These are phyloP conservation scores for Lutjanus campechanus DNA, from an alignment of 2,797 vertebrate genomes.

Conservation along the genomic window DNA sequence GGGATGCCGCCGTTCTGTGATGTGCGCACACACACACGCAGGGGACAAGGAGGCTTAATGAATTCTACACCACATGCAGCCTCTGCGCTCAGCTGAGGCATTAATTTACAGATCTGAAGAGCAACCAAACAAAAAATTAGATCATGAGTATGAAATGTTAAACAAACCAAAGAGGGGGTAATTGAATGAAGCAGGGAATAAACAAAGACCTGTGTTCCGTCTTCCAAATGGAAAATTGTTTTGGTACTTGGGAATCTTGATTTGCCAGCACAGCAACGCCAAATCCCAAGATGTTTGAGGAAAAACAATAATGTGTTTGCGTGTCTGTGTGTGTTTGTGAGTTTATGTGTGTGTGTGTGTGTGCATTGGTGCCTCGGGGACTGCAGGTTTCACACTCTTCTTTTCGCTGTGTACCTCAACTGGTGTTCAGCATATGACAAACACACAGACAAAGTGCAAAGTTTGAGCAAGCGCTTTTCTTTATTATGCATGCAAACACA, in stretches of 20 bases:
- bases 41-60: slow-evolving; percentile 73
- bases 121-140: slow-evolving; percentile 82
- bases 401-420: slow-evolving; percentile 47
- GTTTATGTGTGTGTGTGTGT: slow-evolving; percentile 36
- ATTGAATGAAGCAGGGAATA: slow-evolving; percentile 83
- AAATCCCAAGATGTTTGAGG: slow-evolving; percentile 59
- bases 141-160: slow-evolving; percentile 81
- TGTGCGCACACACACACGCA: slow-evolving; percentile 49
- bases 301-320: slow-evolving; percentile 54
- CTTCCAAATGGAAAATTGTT: slow-evolving; percentile 76
- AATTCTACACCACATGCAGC: slow-evolving; percentile 82
- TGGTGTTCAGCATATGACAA: slow-evolving; percentile 51
- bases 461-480: slow-evolving; percentile 44
- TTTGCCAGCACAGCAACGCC: slow-evolving; percentile 60
- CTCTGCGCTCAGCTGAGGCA: slow-evolving; percentile 75
- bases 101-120: slow-evolving; percentile 85
- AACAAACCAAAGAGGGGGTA: slow-evolving; percentile 82
- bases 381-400: slow-evolving; percentile 29
- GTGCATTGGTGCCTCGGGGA: slow-evolving; percentile 37
- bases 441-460: slow-evolving; percentile 50
- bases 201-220: slow-evolving; percentile 78
- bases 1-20: slow-evolving; percentile 71
- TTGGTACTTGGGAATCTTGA: slow-evolving; percentile 70
- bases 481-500: slow-evolving; percentile 57
- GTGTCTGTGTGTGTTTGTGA: slow-evolving; percentile 36